Percentiles rank a stretch among this genome's conserved stretches.
phyloP scores from a whole-genome alignment of 2,888 invertebrate species.

The Chrysomela aeneicollis region DNA sequence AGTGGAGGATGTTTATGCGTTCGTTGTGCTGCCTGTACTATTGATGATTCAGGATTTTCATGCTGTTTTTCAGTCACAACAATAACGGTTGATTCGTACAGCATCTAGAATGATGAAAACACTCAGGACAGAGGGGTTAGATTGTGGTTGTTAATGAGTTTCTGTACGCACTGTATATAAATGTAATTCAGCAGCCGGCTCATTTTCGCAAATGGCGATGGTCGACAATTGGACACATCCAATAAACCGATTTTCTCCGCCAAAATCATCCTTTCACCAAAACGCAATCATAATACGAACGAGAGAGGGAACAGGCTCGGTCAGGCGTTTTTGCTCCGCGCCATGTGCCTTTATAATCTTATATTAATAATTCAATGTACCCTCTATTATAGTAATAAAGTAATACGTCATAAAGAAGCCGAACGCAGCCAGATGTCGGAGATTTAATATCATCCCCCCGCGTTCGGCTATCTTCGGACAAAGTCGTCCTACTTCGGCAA shows the following conservation, averaged over 20 bases:
- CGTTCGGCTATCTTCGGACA: slow-evolving; percentile 39
- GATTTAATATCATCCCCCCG: slow-evolving; percentile 59
- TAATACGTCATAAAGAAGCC: slow-evolving; percentile 62
- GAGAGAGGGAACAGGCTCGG: slow-evolving; percentile 37
- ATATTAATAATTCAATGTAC: slow-evolving; percentile 63
- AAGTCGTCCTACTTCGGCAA: slow-evolving; percentile 32
- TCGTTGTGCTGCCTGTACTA: too few species aligned
- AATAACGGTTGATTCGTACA: too few species aligned
- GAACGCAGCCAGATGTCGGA: slow-evolving; percentile 60
- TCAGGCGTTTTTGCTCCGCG: slow-evolving; percentile 44
- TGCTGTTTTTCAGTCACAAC: too few species aligned
- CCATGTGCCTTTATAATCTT: slow-evolving; percentile 59
- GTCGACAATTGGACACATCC: slow-evolving; percentile 30
- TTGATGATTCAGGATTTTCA: too few species aligned
- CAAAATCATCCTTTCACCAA: slow-evolving; percentile 36
- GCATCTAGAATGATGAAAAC: too few species aligned
- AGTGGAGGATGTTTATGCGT: too few species aligned
- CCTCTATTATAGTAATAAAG: slow-evolving; percentile 63
- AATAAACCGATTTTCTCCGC: slow-evolving; percentile 33
- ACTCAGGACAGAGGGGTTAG: too few species aligned
- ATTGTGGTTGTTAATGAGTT: too few species aligned
- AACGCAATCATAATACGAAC: slow-evolving; percentile 48
- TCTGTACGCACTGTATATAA: too few species aligned
- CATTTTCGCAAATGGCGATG: slow-evolving; percentile 20
- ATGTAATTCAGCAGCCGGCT: slow-evolving; percentile 6